These are phyloP conservation scores for Cheilosia soror DNA, from an alignment of 2,888 invertebrate species.

Conservation along the genomic window DNA sequence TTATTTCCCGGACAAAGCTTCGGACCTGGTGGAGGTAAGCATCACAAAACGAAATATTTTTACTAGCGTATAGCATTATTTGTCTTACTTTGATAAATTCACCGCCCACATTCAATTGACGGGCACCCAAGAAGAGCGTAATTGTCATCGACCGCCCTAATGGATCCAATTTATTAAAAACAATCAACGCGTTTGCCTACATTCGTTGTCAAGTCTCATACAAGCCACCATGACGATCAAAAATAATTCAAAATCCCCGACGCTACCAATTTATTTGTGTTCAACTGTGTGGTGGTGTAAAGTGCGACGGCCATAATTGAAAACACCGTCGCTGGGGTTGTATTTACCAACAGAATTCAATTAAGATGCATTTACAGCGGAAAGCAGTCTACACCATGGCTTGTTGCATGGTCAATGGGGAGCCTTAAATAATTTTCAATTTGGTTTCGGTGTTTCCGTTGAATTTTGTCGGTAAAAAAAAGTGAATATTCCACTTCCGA, in stretches of 20 bases:
- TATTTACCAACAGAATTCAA: conserved; percentile 4
- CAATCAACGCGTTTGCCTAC: conserved; percentile 50
- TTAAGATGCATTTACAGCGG: background rate
- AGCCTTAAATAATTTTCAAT: conserved; percentile 11
- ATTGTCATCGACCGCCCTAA: conserved; percentile 46
- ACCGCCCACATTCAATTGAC: conserved; percentile 70
- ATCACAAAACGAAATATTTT: conserved; percentile 8
- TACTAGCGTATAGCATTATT: conserved; percentile 24
- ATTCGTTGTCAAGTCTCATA: conserved; percentile 40
- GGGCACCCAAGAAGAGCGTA: conserved; percentile 38
- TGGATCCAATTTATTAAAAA: conserved; percentile 73
- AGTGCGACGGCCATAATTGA: conserved; percentile 53
- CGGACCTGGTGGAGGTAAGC: conserved; percentile 85
- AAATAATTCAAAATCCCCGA: conserved; percentile 31
- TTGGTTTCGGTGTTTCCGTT: conserved; percentile 40
- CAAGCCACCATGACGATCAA: conserved; percentile 32
- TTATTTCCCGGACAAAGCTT: conserved; percentile 88
- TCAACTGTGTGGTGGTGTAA: conserved; percentile 1
- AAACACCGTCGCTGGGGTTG: conserved; percentile 37
- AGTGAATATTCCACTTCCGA: background rate
- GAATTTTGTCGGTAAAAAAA: background rate
- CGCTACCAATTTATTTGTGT: conserved; percentile 51
- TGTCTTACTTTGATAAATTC: conserved; percentile 60
- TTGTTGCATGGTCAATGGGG: conserved; percentile 14
- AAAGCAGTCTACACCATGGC: background rate